Evolutionary conservation across 2,888 invertebrate species (phyloP), one percentile per base, ranked within the genome.

Genomic region (Acleris sparsana): DNA sequence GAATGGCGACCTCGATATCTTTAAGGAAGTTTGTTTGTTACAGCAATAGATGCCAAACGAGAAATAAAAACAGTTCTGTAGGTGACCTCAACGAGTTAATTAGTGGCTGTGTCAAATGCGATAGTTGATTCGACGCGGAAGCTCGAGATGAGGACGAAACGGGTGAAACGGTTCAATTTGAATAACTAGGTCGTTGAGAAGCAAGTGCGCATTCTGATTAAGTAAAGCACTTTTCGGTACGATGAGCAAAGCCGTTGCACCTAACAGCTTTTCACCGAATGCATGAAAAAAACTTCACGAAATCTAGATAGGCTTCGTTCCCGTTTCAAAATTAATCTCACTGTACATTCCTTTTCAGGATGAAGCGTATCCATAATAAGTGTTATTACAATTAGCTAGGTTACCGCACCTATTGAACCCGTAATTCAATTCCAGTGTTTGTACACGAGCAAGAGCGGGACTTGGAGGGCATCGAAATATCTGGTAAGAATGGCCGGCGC

Each of bases 51-150:
- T 63, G 58, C 49, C 39, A 49, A 51, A 57, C 53, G 74, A 77
- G 74, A 70, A 69, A 73, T 69, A 69, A 75, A 75, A 74, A 72
- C 73, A 71, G 71, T 70, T 73, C 72, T 69, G 62, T 73, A 61
- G 73, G 70, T 76, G 75, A 77, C 79, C 76, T 76, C 73, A 71
- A 57, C 65, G 67, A 73, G 71, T 76, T 79, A 78, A 80, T 81
- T 80, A 83, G 75, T 71, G 70, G 69, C 80, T 77, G 81, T 79
- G 75, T 79, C 80, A 75, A 79, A 79, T 71, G 72, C 71, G 74
- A 78, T 73, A 77, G 70, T 73, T 63, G 70, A 79, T 81, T 78
- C 71, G 76, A 72, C 63, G 73, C 75, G 78, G 76, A 76, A 73
- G 71, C 58, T 62, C 60, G 63, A 69, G 78, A 76, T 68, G 74